Base-by-base conservation (phyloP, 2,113 vertebrate species). In the Chlorodrepanis virens region DNA sequence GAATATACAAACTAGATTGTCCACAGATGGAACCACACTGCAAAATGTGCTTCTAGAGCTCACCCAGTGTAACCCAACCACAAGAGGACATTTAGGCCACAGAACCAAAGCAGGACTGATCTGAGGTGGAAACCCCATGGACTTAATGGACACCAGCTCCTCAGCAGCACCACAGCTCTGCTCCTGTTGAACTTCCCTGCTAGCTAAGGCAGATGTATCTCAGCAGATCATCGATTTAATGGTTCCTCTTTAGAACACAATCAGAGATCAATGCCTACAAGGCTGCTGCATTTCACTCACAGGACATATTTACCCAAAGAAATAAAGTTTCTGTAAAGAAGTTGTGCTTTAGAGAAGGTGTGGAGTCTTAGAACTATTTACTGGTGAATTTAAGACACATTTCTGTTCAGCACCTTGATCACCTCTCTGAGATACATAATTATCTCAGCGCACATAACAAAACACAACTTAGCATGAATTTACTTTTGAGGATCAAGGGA, bases 101-200 rank as follows among this genome's bases (percentile, higher is more conserved):
- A 22, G 50, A 8, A 23, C 15, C 27, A 3, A 1, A 24, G 16
- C 15, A 70, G 22, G 53, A 6, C 2, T 60, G 27, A 31, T 45
- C 5, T 17, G 4, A 78, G 29, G 9, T 37, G 31, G 25, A 37
- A 70, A 83, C 31, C 5, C 0, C 3, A 5, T 3, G 6, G 4
- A 3, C 9, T 4, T 5, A 47, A 5, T 3, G 25, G 33, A 63
- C 23, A 29, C 2, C 5, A 67, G 20, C 12, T 68, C 31, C 16
- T 47, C 49, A 67, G 3, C 5, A 64, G 6, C 31, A 49, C 5
- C 40, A 9, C 3, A n/a, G 25, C 33, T 49, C 12, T 1, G 1
- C 5, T 64, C 6, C 10, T 61, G 25, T 25, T 27, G 21, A 23
- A 49, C 23, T 54, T 75, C 28, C 42, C 10, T 64, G 11, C 24